Conservation (phyloP, 1,140 invertebrate genomes). For the Sweltsa coloradensis region DNA sequence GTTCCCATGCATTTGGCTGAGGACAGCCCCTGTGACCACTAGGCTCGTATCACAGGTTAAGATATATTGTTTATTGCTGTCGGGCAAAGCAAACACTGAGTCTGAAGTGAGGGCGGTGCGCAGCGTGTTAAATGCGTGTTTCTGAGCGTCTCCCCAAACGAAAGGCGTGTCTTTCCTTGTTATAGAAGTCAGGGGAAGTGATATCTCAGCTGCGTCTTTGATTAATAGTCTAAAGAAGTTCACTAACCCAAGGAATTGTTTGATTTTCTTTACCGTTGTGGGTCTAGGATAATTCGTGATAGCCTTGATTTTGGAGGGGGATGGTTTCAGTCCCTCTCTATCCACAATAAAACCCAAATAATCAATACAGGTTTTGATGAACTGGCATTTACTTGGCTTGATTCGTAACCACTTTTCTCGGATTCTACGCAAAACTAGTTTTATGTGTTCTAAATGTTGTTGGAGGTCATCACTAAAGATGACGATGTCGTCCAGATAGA, state of each 20-base stretch:
- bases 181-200: slow-evolving; percentile 23
- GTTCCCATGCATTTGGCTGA: slow-evolving; percentile 16
- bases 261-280: slow-evolving; percentile 21
- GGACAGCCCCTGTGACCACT: slow-evolving; percentile 20
- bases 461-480: background rate
- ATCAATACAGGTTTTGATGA: slow-evolving; percentile 19
- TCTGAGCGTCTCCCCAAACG: slow-evolving; percentile 10
- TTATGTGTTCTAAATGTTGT: background rate
- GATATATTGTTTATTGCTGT: slow-evolving; percentile 13
- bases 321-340: slow-evolving; percentile 22
- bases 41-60: slow-evolving; percentile 21
- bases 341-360: slow-evolving; percentile 28
- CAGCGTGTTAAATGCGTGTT: slow-evolving; percentile 10
- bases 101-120: slow-evolving; percentile 13
- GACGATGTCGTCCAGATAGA: too few relatives aligned
- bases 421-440: background rate
- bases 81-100: slow-evolving; percentile 15
- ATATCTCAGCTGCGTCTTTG: slow-evolving; percentile 18
- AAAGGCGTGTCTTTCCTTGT: slow-evolving; percentile 18
- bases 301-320: slow-evolving; percentile 25
- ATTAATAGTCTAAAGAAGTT: slow-evolving; percentile 29
- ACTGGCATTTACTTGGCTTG: slow-evolving; percentile 19
- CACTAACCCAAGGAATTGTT: slow-evolving; percentile 25
- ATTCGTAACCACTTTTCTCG: background rate
- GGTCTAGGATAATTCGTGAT: slow-evolving; percentile 25